Evolutionary conservation across 2,113 vertebrate genomes (phyloP), one percentile per base, ranked within the genome.

Genomic region (Datnioides undecimradiatus): DNA sequence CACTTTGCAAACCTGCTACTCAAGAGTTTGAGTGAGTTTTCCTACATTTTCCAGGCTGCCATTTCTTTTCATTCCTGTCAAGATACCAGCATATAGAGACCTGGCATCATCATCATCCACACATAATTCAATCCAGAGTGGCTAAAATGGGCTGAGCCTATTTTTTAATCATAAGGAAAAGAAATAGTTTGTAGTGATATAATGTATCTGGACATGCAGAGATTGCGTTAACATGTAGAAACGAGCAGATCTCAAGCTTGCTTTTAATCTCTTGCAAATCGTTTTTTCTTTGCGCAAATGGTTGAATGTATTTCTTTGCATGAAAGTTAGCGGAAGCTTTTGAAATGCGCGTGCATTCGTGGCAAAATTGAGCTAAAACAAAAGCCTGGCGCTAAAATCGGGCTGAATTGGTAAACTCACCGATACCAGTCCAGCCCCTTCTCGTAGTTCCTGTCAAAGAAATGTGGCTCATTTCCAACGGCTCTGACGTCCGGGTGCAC

Each of bases 391-490:
- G 11, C 23, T 21, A 3, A 3, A 14, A 23, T 58, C 5, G 8
- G 29, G n/a, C 3, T 29, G 40, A 51, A 34, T 58, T 14, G 6
- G 23, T 2, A 27, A 27, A 63, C 97, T 95, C 95, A 99, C 98
- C 97, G 96, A 97, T 99, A 99, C 98, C 98, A 99, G 85, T 98
- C 97, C 93, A 99, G 93, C 60, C 98, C 98, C 86, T 95, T 96
- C 51, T 98, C 96, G 92, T 99, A 99, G 96, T 99, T 96, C 93
- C 98, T 96, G 91, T 99, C 98, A 94, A 99, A 99, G 94, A 99
- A 99, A 92, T 99, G 97, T 11, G 97, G 97, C 92, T 99, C 98
- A 8, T 97, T 97, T 6, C 98, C 98, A 73, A 99, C 97, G 10
- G 98, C 98, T 82, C 98, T 95, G 79, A 99, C 97, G 90, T 98